A percentile compares a stretch with the other conserved stretches of the same genome.
Evolutionary conservation across 2,888 invertebrate species (phyloP).

Genomic region (Blera fallax): DNA sequence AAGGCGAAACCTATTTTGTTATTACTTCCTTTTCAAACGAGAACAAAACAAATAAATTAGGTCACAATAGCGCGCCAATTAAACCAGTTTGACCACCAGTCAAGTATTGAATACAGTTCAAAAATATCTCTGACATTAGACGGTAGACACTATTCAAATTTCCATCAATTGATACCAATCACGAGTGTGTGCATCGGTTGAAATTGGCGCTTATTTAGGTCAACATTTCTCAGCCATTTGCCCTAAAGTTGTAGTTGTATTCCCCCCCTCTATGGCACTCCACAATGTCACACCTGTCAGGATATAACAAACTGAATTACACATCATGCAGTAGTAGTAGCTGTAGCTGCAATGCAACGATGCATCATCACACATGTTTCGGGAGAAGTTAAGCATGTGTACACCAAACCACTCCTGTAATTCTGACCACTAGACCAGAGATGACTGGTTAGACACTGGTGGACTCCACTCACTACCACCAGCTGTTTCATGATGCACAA

Average conservation of each 20-base stretch:
- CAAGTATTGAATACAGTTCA: background rate
- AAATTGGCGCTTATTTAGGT: conserved; percentile 9
- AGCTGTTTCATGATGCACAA: conserved; percentile 54
- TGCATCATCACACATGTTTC: conserved; percentile 23
- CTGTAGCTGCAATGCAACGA: conserved; percentile 5
- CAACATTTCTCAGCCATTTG: background rate
- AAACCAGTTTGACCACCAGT: conserved; percentile 5
- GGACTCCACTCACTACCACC: conserved; percentile 6
- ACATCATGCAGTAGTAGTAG: background rate
- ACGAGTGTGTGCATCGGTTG: conserved; percentile 8
- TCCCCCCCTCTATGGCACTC: background rate
- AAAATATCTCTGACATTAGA: conserved; percentile 7
- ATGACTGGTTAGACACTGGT: conserved; percentile 55
- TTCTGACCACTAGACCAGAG: conserved; percentile 47
- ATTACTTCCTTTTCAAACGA: background rate
- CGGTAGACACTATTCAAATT: background rate
- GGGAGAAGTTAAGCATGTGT: conserved; percentile 45
- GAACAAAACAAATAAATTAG: conserved; percentile 28
- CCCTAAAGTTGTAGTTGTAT: background rate
- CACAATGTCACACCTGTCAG: conserved; percentile 17
- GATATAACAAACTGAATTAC: conserved; percentile 25
- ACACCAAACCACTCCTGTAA: conserved; percentile 44
- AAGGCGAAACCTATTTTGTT: background rate
- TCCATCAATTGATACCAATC: conserved; percentile 22
- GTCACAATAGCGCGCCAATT: background rate